Percentiles rank a stretch among this genome's conserved stretches.
phyloP scores from a whole-genome alignment of 2,113 vertebrate species.

The Chunga burmeisteri region DNA sequence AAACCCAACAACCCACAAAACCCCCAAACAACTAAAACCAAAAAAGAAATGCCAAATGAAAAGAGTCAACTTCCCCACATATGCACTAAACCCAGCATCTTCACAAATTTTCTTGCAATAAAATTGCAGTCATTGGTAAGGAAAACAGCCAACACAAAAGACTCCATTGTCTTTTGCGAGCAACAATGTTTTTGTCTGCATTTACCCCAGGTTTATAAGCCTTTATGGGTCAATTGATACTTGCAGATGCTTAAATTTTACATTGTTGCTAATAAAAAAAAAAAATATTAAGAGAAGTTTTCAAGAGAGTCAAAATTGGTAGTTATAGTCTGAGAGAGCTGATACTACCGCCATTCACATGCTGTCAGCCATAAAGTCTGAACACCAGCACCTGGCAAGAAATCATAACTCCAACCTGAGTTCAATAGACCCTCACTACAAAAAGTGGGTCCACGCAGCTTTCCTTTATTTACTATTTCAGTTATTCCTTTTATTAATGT shows the following conservation, averaged over 20 bases:
- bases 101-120: neutral
- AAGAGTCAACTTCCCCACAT: neutral
- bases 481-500: neutral
- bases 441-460: neutral
- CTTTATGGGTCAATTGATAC: neutral
- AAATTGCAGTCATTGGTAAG: neutral
- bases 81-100: neutral
- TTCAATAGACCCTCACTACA: neutral
- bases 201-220: neutral
- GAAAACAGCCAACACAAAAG: neutral
- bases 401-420: neutral
- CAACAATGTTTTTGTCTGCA: neutral
- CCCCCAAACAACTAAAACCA: neutral
- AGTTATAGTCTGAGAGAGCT: neutral
- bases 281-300: neutral
- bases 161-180: neutral
- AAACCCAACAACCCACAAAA: neutral
- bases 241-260: neutral
- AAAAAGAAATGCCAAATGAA: neutral
- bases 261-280: neutral
- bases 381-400: neutral
- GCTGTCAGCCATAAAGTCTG: neutral
- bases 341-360: neutral
- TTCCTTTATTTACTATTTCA: neutral
- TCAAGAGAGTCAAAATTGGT: neutral